Percentiles rank a stretch among this genome's conserved stretches.
Evolutionary conservation across 1,140 invertebrate species (phyloP).

Genomic region (Globodera rostochiensis): DNA sequence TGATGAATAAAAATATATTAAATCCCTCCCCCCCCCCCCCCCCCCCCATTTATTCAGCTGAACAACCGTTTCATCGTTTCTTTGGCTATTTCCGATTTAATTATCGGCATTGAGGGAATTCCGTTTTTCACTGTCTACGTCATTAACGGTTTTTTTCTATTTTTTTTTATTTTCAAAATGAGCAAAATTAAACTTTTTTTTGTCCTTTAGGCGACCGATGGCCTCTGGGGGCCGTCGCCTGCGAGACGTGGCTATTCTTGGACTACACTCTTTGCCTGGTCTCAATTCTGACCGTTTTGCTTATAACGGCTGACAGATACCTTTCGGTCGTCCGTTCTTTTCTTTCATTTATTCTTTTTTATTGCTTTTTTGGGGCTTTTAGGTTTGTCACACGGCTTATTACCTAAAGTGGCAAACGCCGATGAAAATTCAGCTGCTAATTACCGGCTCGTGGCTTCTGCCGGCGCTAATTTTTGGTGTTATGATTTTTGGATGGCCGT

Average conservation of each 20-base stretch:
- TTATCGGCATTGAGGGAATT: conserved; percentile 82
- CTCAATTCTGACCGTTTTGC: conserved; percentile 95
- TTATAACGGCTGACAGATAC: conserved; percentile 88
- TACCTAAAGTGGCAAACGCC: conserved; percentile 65
- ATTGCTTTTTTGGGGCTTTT: background rate
- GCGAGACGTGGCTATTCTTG: conserved; percentile 96
- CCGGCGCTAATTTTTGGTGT: conserved; percentile 61
- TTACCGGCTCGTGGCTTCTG: conserved; percentile 61
- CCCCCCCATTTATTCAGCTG: conserved; percentile 75
- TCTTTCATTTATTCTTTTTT: background rate
- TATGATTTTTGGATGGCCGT: conserved; percentile 64
- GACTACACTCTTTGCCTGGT: conserved; percentile 98
- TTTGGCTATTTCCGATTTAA: conserved; percentile 91
- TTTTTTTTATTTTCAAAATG: too few species aligned
- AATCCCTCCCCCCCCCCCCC: too few species aligned
- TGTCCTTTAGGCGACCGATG: conserved; percentile 80
- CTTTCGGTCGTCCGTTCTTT: conserved; percentile 6
- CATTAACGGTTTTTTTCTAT: conserved; percentile 59
- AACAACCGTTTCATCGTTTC: conserved; percentile 99
- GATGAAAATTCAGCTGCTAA: conserved; percentile 58
- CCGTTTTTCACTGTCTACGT: conserved; percentile 73
- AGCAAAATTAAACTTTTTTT: background rate
- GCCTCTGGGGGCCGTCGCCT: conserved; percentile 91
- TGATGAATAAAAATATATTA: too few species aligned
- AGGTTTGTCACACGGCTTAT: conserved; percentile 62